A percentile compares a stretch with the other conserved stretches of the same genome.
These are phyloP conservation scores for Pseudanteris insignis DNA, from an alignment of 2,888 invertebrate species.

Conservation along the genomic window DNA sequence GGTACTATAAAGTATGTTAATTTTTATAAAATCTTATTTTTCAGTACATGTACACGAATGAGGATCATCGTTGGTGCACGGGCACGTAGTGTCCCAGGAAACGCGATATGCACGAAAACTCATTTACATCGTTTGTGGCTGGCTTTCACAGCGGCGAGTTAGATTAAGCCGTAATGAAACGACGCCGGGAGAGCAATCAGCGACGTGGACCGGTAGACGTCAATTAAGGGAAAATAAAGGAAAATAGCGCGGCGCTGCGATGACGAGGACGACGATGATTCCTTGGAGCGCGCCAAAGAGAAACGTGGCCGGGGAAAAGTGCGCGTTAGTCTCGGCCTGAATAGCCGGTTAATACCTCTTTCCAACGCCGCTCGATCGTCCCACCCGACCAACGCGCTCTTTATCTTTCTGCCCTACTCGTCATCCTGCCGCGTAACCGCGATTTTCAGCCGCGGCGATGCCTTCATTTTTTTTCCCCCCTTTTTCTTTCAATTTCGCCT, in stretches of 20 bases:
- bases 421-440: slow-evolving; percentile 23
- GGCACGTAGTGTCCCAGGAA: no score
- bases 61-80: no score
- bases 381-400: neutral
- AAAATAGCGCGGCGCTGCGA: slow-evolving; percentile 24
- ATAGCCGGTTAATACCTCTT: slow-evolving; percentile 62
- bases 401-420: slow-evolving; percentile 17
- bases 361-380: slow-evolving; percentile 19
- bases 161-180: slow-evolving; percentile 26
- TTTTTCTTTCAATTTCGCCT: no score
- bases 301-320: slow-evolving; percentile 65
- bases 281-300: slow-evolving; percentile 48
- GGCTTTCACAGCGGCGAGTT: neutral
- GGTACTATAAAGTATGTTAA: no score
- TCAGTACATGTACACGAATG: no score
- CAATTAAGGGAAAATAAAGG: slow-evolving; percentile 43
- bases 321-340: slow-evolving; percentile 66
- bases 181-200: slow-evolving; percentile 23
- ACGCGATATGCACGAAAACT: no score
- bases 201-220: slow-evolving; percentile 35
- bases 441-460: slow-evolving; percentile 37
- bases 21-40: no score
- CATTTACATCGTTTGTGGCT: no score
- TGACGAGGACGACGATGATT: slow-evolving; percentile 39
- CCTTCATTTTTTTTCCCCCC: no score